phyloP scores from a whole-genome alignment of 2,888 invertebrate genomes.

The Euplagia quadripunctaria region DNA sequence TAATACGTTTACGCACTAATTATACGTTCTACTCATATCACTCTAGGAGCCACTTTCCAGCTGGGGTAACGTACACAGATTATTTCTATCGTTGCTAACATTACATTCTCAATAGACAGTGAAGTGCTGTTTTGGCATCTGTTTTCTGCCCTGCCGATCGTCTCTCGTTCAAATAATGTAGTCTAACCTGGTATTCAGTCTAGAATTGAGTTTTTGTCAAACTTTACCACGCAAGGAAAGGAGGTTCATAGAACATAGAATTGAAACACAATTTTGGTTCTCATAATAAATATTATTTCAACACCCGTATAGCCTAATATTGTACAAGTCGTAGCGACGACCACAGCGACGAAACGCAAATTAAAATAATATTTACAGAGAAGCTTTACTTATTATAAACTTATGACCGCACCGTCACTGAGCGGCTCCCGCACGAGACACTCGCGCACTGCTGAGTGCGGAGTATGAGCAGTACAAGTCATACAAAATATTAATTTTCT shows the following conservation, averaged over 20 bases:
- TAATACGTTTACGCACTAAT: too few species aligned
- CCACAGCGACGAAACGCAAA: conserved; percentile 59
- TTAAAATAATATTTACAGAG: conserved; percentile 86
- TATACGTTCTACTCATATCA: too few species aligned
- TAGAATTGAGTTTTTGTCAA: not conserved
- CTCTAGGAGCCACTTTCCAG: too few species aligned
- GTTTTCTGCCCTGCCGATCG: not conserved
- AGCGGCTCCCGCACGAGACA: conserved; percentile 18
- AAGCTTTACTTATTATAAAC: conserved; percentile 58
- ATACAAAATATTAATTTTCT: conserved; percentile 58
- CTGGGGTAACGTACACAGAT: too few species aligned
- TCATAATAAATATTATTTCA: conserved; percentile 86
- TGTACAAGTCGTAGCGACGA: conserved; percentile 66
- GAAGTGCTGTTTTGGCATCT: too few species aligned
- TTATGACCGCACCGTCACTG: conserved; percentile 60
- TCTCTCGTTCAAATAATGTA: not conserved
- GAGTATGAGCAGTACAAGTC: conserved; percentile 59
- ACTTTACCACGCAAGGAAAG: conserved; percentile 19
- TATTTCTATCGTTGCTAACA: too few species aligned
- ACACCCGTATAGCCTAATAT: conserved; percentile 72
- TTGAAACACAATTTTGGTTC: conserved; percentile 63
- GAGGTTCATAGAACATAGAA: conserved; percentile 40
- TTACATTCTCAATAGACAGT: not conserved
- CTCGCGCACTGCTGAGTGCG: conserved; percentile 28
- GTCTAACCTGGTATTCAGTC: not conserved